phyloP scores from a whole-genome alignment of 2,888 invertebrate species.

The Toxonevra muliebris region DNA sequence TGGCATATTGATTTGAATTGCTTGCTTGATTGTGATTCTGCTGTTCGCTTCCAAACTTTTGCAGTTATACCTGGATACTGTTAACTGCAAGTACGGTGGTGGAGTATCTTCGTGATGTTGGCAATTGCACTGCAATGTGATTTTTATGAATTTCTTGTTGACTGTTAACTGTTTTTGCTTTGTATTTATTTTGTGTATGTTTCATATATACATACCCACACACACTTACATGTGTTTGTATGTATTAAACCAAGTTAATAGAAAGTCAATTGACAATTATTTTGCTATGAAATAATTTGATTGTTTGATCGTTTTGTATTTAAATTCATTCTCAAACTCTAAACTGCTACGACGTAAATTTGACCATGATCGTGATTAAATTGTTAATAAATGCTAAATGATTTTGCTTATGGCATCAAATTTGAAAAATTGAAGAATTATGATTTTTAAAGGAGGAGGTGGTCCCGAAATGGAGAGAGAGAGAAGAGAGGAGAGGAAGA shows the following conservation, averaged over 20 bases:
- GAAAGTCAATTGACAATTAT: constrained; percentile 62
- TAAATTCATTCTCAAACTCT: constrained; percentile 39
- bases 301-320: constrained; percentile 25
- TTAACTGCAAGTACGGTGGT: neutral
- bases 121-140: constrained; percentile 14
- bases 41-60: too few relatives aligned
- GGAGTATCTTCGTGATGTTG: constrained; percentile 9
- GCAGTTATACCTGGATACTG: too few relatives aligned
- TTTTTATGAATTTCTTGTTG: constrained; percentile 34
- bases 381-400: constrained; percentile 58
- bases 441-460: too few relatives aligned
- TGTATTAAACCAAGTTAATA: constrained; percentile 38
- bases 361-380: constrained; percentile 43
- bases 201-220: too few relatives aligned
- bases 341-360: constrained; percentile 32
- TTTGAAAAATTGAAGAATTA: constrained; percentile 25
- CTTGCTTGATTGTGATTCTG: constrained; percentile 1
- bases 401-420: constrained; percentile 55
- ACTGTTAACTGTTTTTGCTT: neutral
- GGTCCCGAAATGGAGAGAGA: too few relatives aligned
- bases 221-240: too few relatives aligned
- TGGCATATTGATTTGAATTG: constrained; percentile 49
- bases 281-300: constrained; percentile 51
- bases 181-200: too few relatives aligned
- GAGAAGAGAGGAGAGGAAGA: too few relatives aligned